Evolutionary conservation across 1,140 invertebrate genomes (phyloP).

Genomic region (Eulimnadia texana): DNA sequence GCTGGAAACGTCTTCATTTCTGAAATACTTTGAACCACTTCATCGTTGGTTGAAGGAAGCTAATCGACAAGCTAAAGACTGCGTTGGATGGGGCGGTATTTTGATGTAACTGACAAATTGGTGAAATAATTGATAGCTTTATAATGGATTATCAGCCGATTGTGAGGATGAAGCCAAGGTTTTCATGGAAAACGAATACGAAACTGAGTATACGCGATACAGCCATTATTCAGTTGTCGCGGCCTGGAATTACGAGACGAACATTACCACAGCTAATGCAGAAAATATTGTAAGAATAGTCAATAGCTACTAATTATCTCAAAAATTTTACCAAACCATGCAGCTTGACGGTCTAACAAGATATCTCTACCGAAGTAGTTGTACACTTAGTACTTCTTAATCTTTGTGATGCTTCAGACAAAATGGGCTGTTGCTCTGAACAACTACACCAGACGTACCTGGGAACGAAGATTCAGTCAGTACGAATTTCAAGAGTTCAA

Average conservation of each 20-base stretch:
- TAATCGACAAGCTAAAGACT: constrained; percentile 15
- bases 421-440: background rate
- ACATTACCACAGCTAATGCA: constrained; percentile 19
- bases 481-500: constrained; percentile 46
- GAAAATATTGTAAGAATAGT: constrained; percentile 14
- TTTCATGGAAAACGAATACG: constrained; percentile 19
- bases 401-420: background rate
- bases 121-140: no score
- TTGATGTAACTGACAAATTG: no score
- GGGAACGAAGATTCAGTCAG: constrained; percentile 44
- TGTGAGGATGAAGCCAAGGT: constrained; percentile 18
- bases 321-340: no score
- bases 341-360: no score
- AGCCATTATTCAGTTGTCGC: constrained; percentile 18
- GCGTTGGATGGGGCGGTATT: constrained; percentile 23
- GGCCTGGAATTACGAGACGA: constrained; percentile 20
- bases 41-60: constrained; percentile 18
- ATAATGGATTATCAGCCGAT: background rate
- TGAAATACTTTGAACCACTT: constrained; percentile 24
- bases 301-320: no score
- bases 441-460: constrained; percentile 23
- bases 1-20: constrained; percentile 27
- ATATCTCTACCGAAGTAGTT: no score
- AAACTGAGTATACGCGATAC: constrained; percentile 15
- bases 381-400: no score